Evolutionary conservation across 2,113 vertebrate species (phyloP).

Genomic region (Lonchura striata): DNA sequence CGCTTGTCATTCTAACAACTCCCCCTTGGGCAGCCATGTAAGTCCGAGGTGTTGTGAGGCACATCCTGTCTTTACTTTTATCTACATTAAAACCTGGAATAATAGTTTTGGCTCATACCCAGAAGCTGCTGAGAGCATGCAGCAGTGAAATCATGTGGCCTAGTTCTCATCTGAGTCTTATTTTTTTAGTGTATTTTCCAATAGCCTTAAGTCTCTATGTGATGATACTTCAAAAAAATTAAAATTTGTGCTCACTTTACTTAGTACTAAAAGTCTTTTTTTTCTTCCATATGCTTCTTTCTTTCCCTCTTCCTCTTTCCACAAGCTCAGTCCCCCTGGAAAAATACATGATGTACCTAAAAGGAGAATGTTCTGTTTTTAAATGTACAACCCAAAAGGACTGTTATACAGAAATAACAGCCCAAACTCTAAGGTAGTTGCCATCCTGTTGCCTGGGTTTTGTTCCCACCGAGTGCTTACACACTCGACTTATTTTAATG

Average conservation of each 20-base stretch:
- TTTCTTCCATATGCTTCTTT: constrained; percentile 2
- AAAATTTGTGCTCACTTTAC: neutral
- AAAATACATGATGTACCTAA: neutral
- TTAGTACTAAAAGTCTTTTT: neutral
- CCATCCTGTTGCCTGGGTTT: neutral
- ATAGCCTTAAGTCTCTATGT: neutral
- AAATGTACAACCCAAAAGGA: neutral
- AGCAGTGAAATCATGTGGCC: neutral
- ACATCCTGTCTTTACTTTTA: neutral
- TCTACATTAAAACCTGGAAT: neutral
- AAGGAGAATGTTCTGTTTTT: constrained; percentile 23
- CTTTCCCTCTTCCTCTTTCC: neutral
- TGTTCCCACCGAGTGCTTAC: neutral
- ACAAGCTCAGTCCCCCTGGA: neutral
- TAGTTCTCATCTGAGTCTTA: neutral
- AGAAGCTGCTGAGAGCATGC: neutral
- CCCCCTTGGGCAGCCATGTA: neutral
- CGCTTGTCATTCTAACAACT: neutral
- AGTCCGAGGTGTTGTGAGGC: neutral
- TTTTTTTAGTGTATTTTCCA: neutral
- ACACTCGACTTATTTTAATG: neutral
- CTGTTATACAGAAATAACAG: neutral
- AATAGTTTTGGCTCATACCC: neutral
- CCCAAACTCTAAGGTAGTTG: neutral
- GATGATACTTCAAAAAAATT: neutral